These are phyloP conservation scores for Apis cerana DNA, from an alignment of 1,140 invertebrate species.

Conservation along the genomic window DNA sequence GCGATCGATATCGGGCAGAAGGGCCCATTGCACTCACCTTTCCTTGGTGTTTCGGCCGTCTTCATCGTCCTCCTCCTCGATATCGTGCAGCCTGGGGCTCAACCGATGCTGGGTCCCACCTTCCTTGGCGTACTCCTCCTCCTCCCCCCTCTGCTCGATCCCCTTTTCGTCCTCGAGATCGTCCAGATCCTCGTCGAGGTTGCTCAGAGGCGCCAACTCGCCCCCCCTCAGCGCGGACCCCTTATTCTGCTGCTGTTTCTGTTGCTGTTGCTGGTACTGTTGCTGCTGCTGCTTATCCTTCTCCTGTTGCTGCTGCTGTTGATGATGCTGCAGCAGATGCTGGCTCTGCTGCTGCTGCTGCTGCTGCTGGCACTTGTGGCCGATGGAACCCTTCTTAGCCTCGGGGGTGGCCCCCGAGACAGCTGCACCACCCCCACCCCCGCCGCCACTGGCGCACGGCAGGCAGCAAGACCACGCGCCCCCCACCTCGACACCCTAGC, in stretches of 20 bases:
- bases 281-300: conserved; percentile 34
- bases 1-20: too few relatives aligned
- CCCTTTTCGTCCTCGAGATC: conserved; percentile 50
- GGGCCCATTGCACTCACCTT: conserved; percentile 68
- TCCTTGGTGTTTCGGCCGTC: conserved; percentile 76
- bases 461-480: conserved; percentile 81
- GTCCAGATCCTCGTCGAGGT: conserved; percentile 73
- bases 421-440: conserved; percentile 75
- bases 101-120: conserved; percentile 75
- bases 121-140: conserved; percentile 70
- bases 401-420: conserved; percentile 70
- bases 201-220: conserved; percentile 68
- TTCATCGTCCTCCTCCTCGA: conserved; percentile 82
- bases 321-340: conserved; percentile 32
- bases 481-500: conserved; percentile 80
- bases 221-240: conserved; percentile 24
- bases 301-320: conserved; percentile 37
- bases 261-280: conserved; percentile 20
- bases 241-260: conserved; percentile 20
- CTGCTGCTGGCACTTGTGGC: conserved; percentile 53
- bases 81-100: conserved; percentile 81
- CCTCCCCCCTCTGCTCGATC: conserved; percentile 42
- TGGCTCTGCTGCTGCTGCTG: conserved; percentile 22
- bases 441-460: conserved; percentile 81
- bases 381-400: conserved; percentile 55